Base-by-base conservation (phyloP, 1,140 invertebrate genomes). In the Stratiolaelaps scimitus region DNA sequence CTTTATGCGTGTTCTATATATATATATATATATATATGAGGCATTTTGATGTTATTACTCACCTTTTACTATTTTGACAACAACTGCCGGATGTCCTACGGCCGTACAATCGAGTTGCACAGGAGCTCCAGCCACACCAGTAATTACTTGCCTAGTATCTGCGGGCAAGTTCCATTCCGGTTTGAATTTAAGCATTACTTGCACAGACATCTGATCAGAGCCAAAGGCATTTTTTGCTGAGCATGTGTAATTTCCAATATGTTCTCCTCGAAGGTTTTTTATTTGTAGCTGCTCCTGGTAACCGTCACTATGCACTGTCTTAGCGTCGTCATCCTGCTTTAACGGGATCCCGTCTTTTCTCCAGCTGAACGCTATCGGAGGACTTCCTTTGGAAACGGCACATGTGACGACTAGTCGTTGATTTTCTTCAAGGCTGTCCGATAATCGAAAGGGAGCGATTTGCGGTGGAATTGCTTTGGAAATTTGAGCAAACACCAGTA, bases 321-420 rank as follows among this genome's bases (percentile, higher is more conserved):
- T 65, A 7, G 34, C 66, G n/a, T 20, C 65, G 17, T 60, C 53
- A 19, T 79, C 81, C 76, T 68, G 81, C 4, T 83, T 81, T 67
- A 88, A 80, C 48, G 83, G 82, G 4, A 81, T 77, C 44, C 85
- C 86, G 75, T 92, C 86, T 73, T 92, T 92, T 34, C 85, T 81
- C 89, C 89, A 93, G 5, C 83, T 80, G 76, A 96, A 89, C 67
- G 83, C 85, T 69, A 96, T 85, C 23, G 91, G 91, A 68, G 89
- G 82, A 79, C 94, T 91, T n/a, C 91, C 92, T 77, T 90, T 89
- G 73, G 91, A 84, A 71, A 93, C 89, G 73, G 89, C 86, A 77
- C 92, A 96, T 64, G 89, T 4, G 23, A 60, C 26, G n/a, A 15
- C 20, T 5, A 60, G 20, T 23, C 53, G 1, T 10, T 60, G 53